A percentile compares a stretch with the other conserved stretches of the same genome.
Conservation (phyloP, 2,113 vertebrate genomes). For the zebrafish (Danio rerio) region DNA sequence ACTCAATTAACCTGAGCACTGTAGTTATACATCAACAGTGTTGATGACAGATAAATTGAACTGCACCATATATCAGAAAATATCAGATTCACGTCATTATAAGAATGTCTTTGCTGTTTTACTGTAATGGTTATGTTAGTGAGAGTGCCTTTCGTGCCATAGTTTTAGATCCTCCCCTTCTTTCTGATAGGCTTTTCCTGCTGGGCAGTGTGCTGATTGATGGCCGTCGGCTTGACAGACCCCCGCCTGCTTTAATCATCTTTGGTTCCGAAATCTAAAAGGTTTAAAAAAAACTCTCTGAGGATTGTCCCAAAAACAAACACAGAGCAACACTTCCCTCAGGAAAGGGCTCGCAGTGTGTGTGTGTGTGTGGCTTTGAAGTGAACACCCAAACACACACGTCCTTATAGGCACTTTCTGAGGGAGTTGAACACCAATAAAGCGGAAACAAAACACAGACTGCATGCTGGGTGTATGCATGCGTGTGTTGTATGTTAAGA, state of each 20-base stretch:
- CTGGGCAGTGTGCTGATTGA: constrained; percentile 24
- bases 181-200: constrained; percentile 49
- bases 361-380: constrained; percentile 36
- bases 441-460: constrained; percentile 28
- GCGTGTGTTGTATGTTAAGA: neutral
- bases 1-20: too few relatives aligned
- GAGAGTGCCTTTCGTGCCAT: constrained; percentile 27
- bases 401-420: neutral
- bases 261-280: constrained; percentile 42
- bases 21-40: too few relatives aligned
- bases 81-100: neutral
- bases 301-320: constrained; percentile 43
- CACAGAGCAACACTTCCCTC: constrained; percentile 32
- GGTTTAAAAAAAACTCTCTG: constrained; percentile 18
- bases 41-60: neutral
- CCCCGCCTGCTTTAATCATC: constrained; percentile 51
- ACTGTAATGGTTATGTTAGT: neutral
- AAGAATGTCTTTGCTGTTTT: neutral
- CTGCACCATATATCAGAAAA: neutral
- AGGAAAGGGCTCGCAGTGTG: constrained; percentile 33
- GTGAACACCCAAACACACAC: constrained; percentile 40
- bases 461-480: constrained; percentile 43
- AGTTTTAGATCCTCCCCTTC: constrained; percentile 12
- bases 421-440: constrained; percentile 3
- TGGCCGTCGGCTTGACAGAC: constrained; percentile 26